phyloP scores from a whole-genome alignment of 1,140 invertebrate genomes.

The Antheraea pernyi region DNA sequence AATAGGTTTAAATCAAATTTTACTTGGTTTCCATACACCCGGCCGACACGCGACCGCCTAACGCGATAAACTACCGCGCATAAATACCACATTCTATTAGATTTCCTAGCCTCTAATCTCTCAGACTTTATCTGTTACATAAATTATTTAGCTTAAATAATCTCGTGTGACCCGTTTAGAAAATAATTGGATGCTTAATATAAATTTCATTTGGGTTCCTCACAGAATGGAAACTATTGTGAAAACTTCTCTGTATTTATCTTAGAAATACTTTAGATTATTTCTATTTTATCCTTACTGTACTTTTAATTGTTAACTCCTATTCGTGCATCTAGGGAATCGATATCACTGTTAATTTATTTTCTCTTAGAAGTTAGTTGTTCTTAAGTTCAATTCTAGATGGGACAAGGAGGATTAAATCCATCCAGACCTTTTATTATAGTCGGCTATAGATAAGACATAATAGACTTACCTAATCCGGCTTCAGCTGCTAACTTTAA shows the following conservation, averaged over 20 bases:
- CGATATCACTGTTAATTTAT: no score
- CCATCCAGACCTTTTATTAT: no score
- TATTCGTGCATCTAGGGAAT: no score
- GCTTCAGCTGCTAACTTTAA: no score
- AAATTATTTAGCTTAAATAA: constrained; percentile 67
- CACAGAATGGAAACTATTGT: not conserved
- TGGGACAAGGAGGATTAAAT: no score
- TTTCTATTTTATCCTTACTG: no score
- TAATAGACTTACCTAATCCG: no score
- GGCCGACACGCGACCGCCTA: constrained; percentile 49
- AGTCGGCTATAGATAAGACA: no score
- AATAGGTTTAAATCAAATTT: constrained; percentile 5
- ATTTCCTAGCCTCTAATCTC: constrained; percentile 61
- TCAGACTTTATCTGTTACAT: constrained; percentile 56
- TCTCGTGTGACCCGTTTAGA: constrained; percentile 46
- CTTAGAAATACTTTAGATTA: not conserved
- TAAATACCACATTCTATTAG: constrained; percentile 64
- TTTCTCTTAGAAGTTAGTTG: no score
- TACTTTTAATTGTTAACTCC: no score
- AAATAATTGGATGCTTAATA: constrained; percentile 67
- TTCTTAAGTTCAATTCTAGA: no score
- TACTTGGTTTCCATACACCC: not conserved
- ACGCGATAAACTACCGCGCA: constrained; percentile 55
- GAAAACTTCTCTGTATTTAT: not conserved
- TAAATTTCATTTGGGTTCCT: constrained; percentile 5